Conservation (phyloP, 2,888 invertebrate species). For the Lepidonotus clava region DNA sequence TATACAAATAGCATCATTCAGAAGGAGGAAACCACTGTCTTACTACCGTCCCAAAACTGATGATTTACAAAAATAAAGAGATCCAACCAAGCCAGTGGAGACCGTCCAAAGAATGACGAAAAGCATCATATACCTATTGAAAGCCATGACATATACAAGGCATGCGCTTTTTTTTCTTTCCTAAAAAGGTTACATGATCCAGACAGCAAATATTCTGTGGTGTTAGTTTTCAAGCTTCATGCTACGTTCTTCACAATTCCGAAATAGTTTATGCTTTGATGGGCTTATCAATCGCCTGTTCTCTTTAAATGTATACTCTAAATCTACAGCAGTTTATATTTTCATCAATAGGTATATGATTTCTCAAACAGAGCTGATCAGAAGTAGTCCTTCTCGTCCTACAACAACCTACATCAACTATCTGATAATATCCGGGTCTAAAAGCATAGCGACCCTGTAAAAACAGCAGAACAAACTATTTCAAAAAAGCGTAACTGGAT, state of each 20-base stretch:
- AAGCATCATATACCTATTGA: constrained; percentile 41
- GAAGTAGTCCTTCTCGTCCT: constrained; percentile 15
- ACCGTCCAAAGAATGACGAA: constrained; percentile 11
- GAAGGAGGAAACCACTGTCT: constrained; percentile 9
- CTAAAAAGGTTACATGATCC: too few species aligned
- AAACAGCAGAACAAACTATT: constrained; percentile 26
- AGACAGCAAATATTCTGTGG: too few species aligned
- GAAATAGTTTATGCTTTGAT: too few species aligned
- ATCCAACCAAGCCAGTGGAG: constrained; percentile 35
- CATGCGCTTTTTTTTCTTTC: too few species aligned
- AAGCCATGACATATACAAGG: constrained; percentile 39
- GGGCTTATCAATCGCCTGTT: too few species aligned
- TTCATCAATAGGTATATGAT: constrained; percentile 51
- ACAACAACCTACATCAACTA: constrained; percentile 55
- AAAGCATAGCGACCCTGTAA: constrained; percentile 59
- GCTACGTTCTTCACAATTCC: too few species aligned
- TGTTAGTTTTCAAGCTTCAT: too few species aligned
- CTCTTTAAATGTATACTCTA: too few species aligned
- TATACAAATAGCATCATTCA: neutral
- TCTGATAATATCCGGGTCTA: constrained; percentile 62
- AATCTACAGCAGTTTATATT: too few species aligned
- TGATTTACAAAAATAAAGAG: neutral
- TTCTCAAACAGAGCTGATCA: constrained; percentile 4
- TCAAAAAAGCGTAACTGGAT: neutral
- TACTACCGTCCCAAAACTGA: neutral